These are phyloP conservation scores for Apocrypta bakeri DNA, from an alignment of 1,140 invertebrate genomes.

Conservation along the genomic window DNA sequence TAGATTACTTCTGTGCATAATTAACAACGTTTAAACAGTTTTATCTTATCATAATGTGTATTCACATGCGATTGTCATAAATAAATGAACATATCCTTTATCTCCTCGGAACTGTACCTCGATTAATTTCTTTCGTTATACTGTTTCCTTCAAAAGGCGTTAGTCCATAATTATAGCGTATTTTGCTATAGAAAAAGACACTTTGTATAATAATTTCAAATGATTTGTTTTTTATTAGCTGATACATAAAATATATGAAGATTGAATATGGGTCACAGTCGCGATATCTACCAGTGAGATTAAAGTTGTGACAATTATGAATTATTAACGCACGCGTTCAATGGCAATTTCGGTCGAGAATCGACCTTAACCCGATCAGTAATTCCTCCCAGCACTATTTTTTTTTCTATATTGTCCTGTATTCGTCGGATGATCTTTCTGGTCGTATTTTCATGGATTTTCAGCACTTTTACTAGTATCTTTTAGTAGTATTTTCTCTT, in stretches of 20 bases:
- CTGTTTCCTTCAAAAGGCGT: not conserved
- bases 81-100: not conserved
- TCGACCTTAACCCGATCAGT: conserved; percentile 37
- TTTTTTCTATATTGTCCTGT: conserved; percentile 31
- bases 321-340: conserved; percentile 32
- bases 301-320: conserved; percentile 38
- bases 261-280: not conserved
- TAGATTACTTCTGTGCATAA: conserved; percentile 32
- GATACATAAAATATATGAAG: too few species aligned
- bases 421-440: too few species aligned
- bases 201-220: too few species aligned
- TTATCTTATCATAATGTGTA: conserved; percentile 40
- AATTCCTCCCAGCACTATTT: not conserved
- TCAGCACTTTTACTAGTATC: too few species aligned
- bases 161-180: too few species aligned
- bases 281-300: not conserved
- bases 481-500: too few species aligned
- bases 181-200: too few species aligned
- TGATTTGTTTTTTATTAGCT: too few species aligned
- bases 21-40: conserved; percentile 7
- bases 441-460: too few species aligned
- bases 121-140: not conserved
- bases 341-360: conserved; percentile 47
- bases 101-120: not conserved
- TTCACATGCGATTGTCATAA: not conserved